Evolutionary conservation across 1,140 invertebrate species (phyloP), one percentile per base, ranked within the genome.

Genomic region (Linepithema humile): DNA sequence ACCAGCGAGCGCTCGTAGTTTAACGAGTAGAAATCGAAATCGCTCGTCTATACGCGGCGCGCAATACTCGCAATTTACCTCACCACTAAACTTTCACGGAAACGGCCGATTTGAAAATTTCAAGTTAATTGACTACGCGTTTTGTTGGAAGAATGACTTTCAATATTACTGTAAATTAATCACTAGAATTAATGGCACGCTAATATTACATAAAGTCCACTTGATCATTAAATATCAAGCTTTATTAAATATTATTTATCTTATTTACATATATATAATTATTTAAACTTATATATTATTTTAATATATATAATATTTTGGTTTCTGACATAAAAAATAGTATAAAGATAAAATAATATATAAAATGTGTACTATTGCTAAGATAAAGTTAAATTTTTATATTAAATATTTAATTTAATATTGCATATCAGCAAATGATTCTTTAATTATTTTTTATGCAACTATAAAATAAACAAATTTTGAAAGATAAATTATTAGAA

Each of bases 1-100:
- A 50, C 35, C n/a, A 32, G 45, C 32, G 62, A 50, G n/a, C 43
- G 43, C 26, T 45, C 83, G 35, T 67, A 62, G 62, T 86, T 85
- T 72, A 74, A 82, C 84, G 67, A 74, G 59, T 86, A 69, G 75
- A 80, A 70, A 80, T 80, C 75, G 64, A 26, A 80, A 80, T 80
- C 64, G 64, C 32, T 70, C 75, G 35, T 48, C 50, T 48, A 70
- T 70, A 80, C 26, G 4, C 75, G 32, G n/a, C 35, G 50, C 35
- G 26, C 38, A 80, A 62, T 38, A 60, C 32, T 60, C 59, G 59
- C 59, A 62, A 80, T 80, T 80, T 80, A 70, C 7, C 23, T 40
- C 50, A 12, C 26, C 48, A 40, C 48, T 80, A 57, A 80, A 80
- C 35, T 70, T 23, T 7, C 64, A 17, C 45, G 48, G 17, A 67